Evolutionary conservation across 2,888 invertebrate genomes (phyloP).

Genomic region (Mesoligia furuncula): DNA sequence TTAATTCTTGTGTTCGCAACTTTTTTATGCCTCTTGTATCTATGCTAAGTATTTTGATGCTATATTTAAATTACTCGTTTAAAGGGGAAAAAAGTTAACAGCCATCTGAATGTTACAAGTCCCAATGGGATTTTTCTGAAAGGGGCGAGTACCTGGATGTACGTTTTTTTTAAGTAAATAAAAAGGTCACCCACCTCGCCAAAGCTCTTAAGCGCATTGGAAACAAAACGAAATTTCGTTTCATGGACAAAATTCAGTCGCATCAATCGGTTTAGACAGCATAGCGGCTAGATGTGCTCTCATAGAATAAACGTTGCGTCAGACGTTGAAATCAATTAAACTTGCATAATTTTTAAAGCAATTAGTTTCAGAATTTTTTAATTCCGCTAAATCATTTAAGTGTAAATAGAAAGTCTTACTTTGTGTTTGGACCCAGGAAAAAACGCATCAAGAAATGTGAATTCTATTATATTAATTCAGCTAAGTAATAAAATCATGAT

Average conservation of each 20-base stretch:
- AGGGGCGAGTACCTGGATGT: slow-evolving; percentile 48
- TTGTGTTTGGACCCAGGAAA: not conserved
- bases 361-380: not conserved
- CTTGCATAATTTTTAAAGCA: slow-evolving; percentile 12
- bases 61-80: slow-evolving; percentile 18
- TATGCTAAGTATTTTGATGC: not conserved
- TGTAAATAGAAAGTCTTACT: not conserved
- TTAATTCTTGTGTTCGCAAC: not conserved
- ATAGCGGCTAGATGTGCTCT: slow-evolving; percentile 72
- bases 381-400: not conserved
- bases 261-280: slow-evolving; percentile 84
- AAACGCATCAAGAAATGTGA: slow-evolving; percentile 5
- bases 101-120: slow-evolving; percentile 32
- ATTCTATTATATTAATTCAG: slow-evolving; percentile 9
- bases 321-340: slow-evolving; percentile 40
- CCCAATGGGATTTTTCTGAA: slow-evolving; percentile 50
- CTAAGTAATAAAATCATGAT: slow-evolving; percentile 27
- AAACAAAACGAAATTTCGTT: slow-evolving; percentile 75
- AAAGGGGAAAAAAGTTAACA: slow-evolving; percentile 27
- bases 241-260: slow-evolving; percentile 75
- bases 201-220: slow-evolving; percentile 73
- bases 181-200: slow-evolving; percentile 66
- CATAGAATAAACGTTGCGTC: slow-evolving; percentile 68
- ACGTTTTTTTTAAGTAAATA: slow-evolving; percentile 59
- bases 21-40: not conserved